Base-by-base conservation (phyloP, 2,797 vertebrate genomes). In the Danionella dracula region DNA sequence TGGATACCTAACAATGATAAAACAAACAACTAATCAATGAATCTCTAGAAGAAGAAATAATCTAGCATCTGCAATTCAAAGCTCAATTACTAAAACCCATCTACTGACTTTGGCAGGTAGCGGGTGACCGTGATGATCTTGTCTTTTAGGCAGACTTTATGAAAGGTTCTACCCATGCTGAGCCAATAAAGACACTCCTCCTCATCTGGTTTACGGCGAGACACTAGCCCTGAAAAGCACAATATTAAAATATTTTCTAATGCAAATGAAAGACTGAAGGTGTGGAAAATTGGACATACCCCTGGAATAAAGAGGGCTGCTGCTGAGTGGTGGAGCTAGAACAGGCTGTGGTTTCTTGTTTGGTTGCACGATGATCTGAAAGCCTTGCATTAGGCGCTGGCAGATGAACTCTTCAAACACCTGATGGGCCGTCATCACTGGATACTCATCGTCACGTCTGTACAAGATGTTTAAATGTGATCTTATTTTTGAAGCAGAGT, bases 331-430 rank as follows among this genome's bases (percentile, higher is more conserved):
- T 0, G 94, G 91, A 0, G 90, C 91, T 59, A 87, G 83, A 0
- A 84, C 37, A 0, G 93, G 81, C 35, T 66, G 83, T 0, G 89
- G 17, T 38, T 94, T 97, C 78, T 89, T 91, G 9, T 91, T 95
- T 48, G 92, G 70, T 34, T 94, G 96, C 76, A 99, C 95, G 15
- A 99, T 99, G 57, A 99, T 95, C 76, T 99, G 96, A 78, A 96
- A 99, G 31, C 96, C 96, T 78, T 99, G 96, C 96, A 99, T 99
- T 74, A 99, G 83, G 2, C 96, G 89, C 83, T 99, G 96, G 71
- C 95, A 99, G 75, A 99, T 94, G 42, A 99, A 98, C 79, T 99
- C 95, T 76, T 99, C 96, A 81, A 98, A 99, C 45, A 99, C 96
- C 73, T 95, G 95, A 56, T 92, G 90, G 0, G 95, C 95, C 0